Evolutionary conservation across 2,113 vertebrate genomes (phyloP).

Genomic region (Apus apus): DNA sequence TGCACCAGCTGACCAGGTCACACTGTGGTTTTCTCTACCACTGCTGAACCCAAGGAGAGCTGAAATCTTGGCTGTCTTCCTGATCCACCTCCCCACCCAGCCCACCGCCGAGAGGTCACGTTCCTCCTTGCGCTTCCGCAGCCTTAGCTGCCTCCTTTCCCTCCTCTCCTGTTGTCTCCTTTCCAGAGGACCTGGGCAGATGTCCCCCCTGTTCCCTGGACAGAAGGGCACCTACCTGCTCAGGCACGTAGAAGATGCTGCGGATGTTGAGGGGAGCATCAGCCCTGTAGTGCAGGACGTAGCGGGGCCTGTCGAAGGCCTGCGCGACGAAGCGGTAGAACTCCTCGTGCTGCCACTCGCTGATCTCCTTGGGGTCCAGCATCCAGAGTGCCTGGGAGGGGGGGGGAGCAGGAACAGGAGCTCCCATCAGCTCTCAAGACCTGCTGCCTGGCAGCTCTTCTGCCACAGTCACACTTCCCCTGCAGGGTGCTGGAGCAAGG

Average conservation of each 20-base stretch:
- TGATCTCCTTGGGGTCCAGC: slow-evolving; percentile 92
- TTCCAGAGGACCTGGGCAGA: background rate
- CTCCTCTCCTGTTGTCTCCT: background rate
- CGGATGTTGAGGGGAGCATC: slow-evolving; percentile 96
- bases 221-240: slow-evolving; percentile 72
- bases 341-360: slow-evolving; percentile 92
- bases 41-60: background rate
- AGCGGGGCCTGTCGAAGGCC: slow-evolving; percentile 91
- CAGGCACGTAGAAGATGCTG: slow-evolving; percentile 95
- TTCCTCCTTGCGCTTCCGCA: background rate
- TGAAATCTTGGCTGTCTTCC: background rate
- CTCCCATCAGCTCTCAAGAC: background rate
- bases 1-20: background rate
- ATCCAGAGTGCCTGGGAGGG: slow-evolving; percentile 89
- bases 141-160: background rate
- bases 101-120: background rate
- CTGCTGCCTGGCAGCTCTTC: background rate
- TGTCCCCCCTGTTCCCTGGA: background rate
- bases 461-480: background rate
- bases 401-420: background rate
- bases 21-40: background rate
- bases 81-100: background rate
- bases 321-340: slow-evolving; percentile 93
- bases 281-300: slow-evolving; percentile 89
- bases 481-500: background rate